Evolutionary conservation across 2,888 invertebrate genomes (phyloP).

Genomic region (Mythimna vitellina): DNA sequence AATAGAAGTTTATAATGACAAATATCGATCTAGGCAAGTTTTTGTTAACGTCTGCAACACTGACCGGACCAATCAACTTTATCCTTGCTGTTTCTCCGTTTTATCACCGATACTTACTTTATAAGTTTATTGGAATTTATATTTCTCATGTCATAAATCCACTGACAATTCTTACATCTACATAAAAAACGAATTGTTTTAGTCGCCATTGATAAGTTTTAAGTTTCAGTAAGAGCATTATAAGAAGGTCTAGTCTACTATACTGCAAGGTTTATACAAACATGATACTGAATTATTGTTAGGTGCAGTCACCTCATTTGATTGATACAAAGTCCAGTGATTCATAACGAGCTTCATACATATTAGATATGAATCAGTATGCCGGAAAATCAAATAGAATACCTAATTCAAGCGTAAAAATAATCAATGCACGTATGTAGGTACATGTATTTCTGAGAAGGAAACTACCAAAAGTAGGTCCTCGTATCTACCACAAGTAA

Average conservation of each 20-base stretch:
- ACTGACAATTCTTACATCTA: not conserved
- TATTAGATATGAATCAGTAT: constrained; percentile 13
- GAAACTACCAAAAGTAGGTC: constrained; percentile 13
- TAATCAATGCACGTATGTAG: constrained; percentile 26
- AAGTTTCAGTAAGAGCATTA: not conserved
- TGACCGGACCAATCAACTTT: constrained; percentile 38
- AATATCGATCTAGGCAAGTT: constrained; percentile 44
- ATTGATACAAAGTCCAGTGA: constrained; percentile 19
- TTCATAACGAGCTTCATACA: not conserved
- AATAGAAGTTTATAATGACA: constrained; percentile 47
- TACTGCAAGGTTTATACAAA: not conserved
- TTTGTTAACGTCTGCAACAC: constrained; percentile 46
- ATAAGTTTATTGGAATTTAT: constrained; percentile 14
- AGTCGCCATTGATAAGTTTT: not conserved
- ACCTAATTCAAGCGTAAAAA: constrained; percentile 3
- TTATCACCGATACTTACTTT: not conserved
- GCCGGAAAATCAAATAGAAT: constrained; percentile 20
- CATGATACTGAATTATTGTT: not conserved
- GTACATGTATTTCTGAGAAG: constrained; percentile 3
- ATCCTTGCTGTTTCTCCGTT: constrained; percentile 24
- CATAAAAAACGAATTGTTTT: not conserved
- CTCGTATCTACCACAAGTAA: not conserved
- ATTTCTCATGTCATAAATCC: not conserved
- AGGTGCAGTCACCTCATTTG: too few species aligned
- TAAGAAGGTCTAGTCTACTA: not conserved